These are phyloP conservation scores for Bucco capensis DNA, from an alignment of 2,113 vertebrate species.

Conservation along the genomic window DNA sequence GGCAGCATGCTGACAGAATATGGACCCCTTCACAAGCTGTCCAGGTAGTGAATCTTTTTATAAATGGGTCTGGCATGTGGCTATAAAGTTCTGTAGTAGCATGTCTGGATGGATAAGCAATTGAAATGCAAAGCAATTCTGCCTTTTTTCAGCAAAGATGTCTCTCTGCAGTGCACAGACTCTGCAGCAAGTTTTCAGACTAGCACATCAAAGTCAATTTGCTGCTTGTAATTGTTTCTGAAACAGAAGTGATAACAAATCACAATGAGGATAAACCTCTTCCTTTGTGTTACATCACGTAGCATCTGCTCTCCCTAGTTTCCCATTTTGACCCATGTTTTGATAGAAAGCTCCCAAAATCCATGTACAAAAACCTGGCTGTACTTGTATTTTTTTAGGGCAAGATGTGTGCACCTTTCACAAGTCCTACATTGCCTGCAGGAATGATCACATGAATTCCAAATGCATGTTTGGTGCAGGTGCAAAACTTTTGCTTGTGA, in stretches of 20 bases:
- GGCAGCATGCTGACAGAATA: not conserved
- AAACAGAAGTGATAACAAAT: not conserved
- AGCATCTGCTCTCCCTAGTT: not conserved
- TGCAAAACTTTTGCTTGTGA: not conserved
- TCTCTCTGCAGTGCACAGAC: not conserved
- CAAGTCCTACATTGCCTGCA: not conserved
- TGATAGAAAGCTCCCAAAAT: not conserved
- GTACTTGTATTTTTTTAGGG: not conserved
- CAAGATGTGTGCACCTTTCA: not conserved
- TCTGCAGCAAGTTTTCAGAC: not conserved
- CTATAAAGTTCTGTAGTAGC: not conserved
- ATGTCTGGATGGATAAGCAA: rapidly evolving
- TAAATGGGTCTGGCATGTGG: not conserved
- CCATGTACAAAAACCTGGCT: not conserved
- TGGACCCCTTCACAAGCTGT: not conserved
- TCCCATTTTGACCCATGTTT: not conserved
- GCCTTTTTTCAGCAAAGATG: not conserved
- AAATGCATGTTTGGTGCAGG: not conserved
- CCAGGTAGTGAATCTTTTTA: not conserved
- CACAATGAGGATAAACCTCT: not conserved
- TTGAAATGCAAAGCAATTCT: not conserved
- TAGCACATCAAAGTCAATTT: not conserved
- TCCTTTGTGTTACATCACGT: not conserved
- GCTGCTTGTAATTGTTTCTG: not conserved
- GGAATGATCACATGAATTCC: not conserved